Conservation (phyloP, 2,888 invertebrate genomes). For the Drosophila mettleri region DNA sequence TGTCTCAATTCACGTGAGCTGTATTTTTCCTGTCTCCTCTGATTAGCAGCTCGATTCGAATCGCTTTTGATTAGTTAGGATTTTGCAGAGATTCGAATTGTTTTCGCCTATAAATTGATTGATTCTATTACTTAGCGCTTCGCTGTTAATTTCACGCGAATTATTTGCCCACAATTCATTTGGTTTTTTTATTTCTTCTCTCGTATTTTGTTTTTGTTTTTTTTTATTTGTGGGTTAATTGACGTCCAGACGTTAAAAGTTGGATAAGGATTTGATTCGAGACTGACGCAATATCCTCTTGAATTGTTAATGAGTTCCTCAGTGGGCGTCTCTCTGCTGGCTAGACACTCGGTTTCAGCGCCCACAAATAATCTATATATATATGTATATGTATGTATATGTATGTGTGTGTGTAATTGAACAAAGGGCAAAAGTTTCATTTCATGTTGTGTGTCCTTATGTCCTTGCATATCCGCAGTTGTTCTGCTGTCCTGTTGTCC, state of each 20-base stretch:
- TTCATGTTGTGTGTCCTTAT: conserved; percentile 24
- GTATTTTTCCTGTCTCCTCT: conserved; percentile 33
- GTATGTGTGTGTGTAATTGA: conserved; percentile 14
- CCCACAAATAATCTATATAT: conserved; percentile 25
- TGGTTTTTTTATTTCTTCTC: background rate
- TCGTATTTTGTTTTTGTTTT: background rate
- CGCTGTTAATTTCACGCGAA: conserved; percentile 52
- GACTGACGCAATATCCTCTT: conserved; percentile 47
- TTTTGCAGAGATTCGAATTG: conserved; percentile 13
- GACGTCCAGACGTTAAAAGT: conserved; percentile 12
- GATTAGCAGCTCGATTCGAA: conserved; percentile 39
- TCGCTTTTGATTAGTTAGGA: conserved; percentile 43
- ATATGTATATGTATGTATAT: too few relatives aligned
- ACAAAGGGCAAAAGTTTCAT: conserved; percentile 25
- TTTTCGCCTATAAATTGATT: conserved; percentile 12
- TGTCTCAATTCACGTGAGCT: conserved; percentile 14
- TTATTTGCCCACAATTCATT: conserved; percentile 40
- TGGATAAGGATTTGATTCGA: conserved; percentile 26
- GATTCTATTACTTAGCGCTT: conserved; percentile 41
- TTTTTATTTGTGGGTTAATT: conserved; percentile 41
- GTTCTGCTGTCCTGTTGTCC: conserved; percentile 4
- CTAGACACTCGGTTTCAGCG: conserved; percentile 39
- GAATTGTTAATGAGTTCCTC: conserved; percentile 38
- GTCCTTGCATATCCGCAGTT: conserved; percentile 17
- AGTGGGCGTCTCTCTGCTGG: conserved; percentile 25